Percentiles rank a stretch among this genome's conserved stretches.
These are phyloP conservation scores for Cossypha heuglini DNA, from an alignment of 2,797 vertebrate genomes.

Conservation along the genomic window DNA sequence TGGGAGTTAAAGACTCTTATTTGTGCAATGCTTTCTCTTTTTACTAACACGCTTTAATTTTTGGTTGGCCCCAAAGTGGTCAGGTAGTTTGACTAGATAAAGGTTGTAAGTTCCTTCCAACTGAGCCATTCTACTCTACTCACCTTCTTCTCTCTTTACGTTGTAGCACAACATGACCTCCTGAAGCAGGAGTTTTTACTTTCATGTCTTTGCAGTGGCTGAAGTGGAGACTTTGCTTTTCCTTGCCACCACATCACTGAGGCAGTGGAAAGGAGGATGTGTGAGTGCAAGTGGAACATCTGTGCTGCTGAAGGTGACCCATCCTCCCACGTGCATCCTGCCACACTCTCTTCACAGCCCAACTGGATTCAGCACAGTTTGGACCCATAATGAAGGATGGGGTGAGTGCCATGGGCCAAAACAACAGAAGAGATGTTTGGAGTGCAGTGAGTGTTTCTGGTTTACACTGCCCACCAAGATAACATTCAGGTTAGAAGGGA, in stretches of 20 bases:
- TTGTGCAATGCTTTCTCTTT: background rate
- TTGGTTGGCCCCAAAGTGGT: background rate
- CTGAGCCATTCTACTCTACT: background rate
- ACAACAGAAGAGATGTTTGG: background rate
- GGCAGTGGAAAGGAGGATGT: background rate
- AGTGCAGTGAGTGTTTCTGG: background rate
- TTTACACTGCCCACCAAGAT: rapidly evolving
- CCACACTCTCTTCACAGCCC: rapidly evolving
- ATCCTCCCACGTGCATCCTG: rapidly evolving
- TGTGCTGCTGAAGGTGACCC: background rate
- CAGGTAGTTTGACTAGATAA: background rate
- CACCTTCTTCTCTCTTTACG: background rate
- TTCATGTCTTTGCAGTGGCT: background rate
- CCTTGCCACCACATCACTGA: background rate
- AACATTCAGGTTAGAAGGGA: background rate
- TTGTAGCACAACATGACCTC: rapidly evolving
- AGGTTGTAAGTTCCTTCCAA: background rate
- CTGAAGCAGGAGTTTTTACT: background rate
- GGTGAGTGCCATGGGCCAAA: background rate
- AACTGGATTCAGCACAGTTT: background rate
- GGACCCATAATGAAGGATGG: background rate
- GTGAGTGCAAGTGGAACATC: background rate
- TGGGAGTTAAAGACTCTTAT: background rate
- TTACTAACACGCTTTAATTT: background rate
- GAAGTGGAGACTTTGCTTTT: background rate